A percentile compares a stretch with the other conserved stretches of the same genome.
phyloP scores from a whole-genome alignment of 2,797 vertebrate species.

The Alcedo quadribrachys region DNA sequence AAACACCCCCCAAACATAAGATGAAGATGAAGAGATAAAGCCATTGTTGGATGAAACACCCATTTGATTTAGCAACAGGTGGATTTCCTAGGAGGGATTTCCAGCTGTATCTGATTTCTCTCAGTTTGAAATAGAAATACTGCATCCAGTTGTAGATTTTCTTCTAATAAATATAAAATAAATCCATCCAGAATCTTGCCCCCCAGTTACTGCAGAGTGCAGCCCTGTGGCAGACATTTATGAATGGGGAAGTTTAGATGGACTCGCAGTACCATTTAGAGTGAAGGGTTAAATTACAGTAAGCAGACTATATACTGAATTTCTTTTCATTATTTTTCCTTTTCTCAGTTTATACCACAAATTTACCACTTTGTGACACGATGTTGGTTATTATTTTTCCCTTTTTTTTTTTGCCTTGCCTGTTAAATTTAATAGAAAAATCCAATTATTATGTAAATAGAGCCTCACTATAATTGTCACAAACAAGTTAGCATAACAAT shows the following conservation, averaged over 20 bases:
- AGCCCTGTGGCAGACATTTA: not conserved
- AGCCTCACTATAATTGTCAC: constrained; percentile 60
- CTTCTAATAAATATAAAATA: not conserved
- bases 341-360: not conserved
- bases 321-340: constrained; percentile 3
- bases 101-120: not conserved
- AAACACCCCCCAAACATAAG: not conserved
- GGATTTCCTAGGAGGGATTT: not conserved
- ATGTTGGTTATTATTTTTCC: not conserved
- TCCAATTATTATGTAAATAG: constrained; percentile 76
- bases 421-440: constrained; percentile 70
- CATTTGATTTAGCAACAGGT: not conserved
- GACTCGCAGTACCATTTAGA: not conserved
- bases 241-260: not conserved
- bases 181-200: not conserved
- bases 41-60: not conserved
- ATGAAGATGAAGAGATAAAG: not conserved
- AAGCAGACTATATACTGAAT: not conserved
- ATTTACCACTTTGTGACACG: constrained; percentile 22
- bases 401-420: not conserved
- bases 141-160: not conserved
- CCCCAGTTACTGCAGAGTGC: not conserved
- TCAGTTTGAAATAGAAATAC: not conserved
- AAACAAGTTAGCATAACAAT: constrained; percentile 69
- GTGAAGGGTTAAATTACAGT: not conserved